A percentile compares a stretch with the other conserved stretches of the same genome.
Conservation (phyloP, 2,888 invertebrate genomes). For the Drosophila villosipedis region DNA sequence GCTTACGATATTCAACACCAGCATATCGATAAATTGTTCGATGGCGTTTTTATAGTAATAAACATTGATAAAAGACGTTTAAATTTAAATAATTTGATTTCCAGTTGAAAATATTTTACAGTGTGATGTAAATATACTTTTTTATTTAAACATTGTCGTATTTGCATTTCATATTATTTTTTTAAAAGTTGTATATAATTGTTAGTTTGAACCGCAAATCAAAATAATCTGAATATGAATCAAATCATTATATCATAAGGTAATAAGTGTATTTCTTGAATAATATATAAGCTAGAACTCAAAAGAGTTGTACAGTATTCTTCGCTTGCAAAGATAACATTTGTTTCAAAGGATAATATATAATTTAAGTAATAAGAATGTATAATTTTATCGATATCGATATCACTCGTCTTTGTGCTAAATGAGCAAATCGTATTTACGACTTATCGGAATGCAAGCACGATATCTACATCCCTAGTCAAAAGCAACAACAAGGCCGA, state of each 20-base stretch:
- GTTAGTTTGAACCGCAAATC: neutral
- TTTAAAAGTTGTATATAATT: neutral
- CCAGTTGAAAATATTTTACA: neutral
- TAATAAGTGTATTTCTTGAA: neutral
- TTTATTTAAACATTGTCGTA: neutral
- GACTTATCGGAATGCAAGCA: slow-evolving; percentile 6
- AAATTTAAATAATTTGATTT: neutral
- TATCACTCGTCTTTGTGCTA: no score
- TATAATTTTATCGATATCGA: neutral
- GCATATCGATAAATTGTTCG: neutral
- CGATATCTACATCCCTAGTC: slow-evolving; percentile 29
- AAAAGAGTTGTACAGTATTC: neutral
- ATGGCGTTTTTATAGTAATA: neutral
- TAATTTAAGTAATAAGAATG: neutral
- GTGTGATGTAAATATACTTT: neutral
- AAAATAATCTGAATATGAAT: neutral
- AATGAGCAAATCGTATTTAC: neutral
- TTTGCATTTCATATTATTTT: neutral
- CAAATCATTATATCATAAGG: neutral
- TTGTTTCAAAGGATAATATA: neutral
- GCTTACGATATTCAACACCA: slow-evolving; percentile 5
- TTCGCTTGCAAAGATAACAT: neutral
- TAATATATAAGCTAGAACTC: neutral
- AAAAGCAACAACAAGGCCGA: slow-evolving; percentile 59
- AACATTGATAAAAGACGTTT: neutral